These are phyloP conservation scores for Acleris cristana DNA, from an alignment of 2,888 invertebrate species.

Conservation along the genomic window DNA sequence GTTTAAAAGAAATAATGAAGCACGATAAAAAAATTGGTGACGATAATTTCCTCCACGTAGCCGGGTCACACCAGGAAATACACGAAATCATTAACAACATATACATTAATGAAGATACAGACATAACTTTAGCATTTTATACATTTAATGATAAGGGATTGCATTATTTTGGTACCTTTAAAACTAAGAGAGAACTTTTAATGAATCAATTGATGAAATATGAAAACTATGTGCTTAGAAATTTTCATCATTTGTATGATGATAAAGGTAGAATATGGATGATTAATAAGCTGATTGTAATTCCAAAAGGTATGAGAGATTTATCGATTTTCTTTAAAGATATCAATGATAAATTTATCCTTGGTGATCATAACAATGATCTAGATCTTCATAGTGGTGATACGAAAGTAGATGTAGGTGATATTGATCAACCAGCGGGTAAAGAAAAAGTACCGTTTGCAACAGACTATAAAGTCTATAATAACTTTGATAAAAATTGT, in stretches of 20 bases:
- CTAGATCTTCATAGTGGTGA: no score
- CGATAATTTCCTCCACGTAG: background rate
- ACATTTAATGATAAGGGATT: background rate
- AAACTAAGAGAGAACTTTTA: background rate
- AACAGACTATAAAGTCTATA: background rate
- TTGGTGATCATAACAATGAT: no score
- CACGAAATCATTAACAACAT: slow-evolving; percentile 5
- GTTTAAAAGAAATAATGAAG: background rate
- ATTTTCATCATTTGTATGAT: background rate
- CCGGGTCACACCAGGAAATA: background rate
- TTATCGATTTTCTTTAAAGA: slow-evolving; percentile 2
- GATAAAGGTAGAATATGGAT: slow-evolving; percentile 6
- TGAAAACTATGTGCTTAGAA: slow-evolving; percentile 3
- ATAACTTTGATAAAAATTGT: background rate
- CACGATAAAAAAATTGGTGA: background rate
- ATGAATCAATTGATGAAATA: slow-evolving; percentile 1
- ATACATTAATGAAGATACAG: background rate
- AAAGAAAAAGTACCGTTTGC: background rate
- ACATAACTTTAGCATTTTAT: slow-evolving; percentile 2
- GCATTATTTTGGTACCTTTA: background rate
- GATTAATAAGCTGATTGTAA: slow-evolving; percentile 5
- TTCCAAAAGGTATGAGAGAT: background rate
- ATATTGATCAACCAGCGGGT: no score
- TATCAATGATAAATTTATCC: background rate
- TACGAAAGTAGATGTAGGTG: no score